Conservation (phyloP, 1,140 invertebrate species). For the Cyclargus thomasi region DNA sequence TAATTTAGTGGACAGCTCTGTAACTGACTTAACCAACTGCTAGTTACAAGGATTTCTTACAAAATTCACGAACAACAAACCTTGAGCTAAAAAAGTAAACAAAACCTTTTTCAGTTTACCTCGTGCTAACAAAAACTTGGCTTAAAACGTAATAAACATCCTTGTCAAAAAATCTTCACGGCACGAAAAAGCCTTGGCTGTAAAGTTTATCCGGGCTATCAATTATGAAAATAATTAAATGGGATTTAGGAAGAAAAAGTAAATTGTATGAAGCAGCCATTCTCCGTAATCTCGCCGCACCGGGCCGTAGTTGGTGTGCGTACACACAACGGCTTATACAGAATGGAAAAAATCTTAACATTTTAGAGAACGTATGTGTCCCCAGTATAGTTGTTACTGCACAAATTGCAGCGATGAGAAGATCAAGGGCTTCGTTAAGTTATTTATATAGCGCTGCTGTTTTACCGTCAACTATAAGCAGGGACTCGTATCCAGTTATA, state of each 20-base stretch:
- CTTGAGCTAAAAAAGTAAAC: not conserved
- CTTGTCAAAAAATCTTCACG: not conserved
- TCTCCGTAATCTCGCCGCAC: slow-evolving; percentile 8
- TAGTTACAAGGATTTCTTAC: not conserved
- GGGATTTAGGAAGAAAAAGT: slow-evolving; percentile 4
- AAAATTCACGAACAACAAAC: not conserved
- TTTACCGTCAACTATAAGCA: too few species aligned
- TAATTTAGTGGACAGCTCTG: too few species aligned
- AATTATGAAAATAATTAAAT: slow-evolving; percentile 8
- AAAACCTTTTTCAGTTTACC: not conserved
- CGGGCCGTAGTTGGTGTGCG: not conserved
- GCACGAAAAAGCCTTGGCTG: not conserved
- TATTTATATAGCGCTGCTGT: too few species aligned
- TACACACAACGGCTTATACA: not conserved
- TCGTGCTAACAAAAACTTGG: not conserved
- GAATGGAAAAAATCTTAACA: too few species aligned
- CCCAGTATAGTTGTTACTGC: too few species aligned
- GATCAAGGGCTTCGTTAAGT: too few species aligned
- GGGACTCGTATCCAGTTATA: too few species aligned
- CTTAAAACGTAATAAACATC: not conserved
- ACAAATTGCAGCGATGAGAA: too few species aligned
- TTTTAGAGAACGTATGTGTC: too few species aligned
- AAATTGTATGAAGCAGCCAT: slow-evolving; percentile 6
- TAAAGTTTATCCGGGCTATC: not conserved
- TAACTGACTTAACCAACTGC: too few species aligned